Evolutionary conservation across 2,888 invertebrate species (phyloP), one percentile per base, ranked within the genome.

Genomic region (Aphodius sticticus): DNA sequence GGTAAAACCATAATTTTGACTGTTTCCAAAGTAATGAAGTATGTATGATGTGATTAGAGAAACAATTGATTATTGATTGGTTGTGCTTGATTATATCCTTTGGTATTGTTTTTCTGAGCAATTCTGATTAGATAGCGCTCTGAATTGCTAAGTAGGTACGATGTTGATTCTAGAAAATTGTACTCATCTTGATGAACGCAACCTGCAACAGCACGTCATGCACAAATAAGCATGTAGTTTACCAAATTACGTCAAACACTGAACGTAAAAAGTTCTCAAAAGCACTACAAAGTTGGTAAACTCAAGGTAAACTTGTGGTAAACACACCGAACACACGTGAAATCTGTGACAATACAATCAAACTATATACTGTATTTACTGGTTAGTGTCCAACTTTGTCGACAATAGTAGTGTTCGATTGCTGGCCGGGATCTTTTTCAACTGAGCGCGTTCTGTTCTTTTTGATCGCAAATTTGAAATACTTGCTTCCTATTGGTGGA

Each of bases 1-100:
- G 74, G 77, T 69, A 74, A 15, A 36, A 79, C 77, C 80, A 77
- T 76, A 37, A n/a, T 77, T 74, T 35, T 53, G 53, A 53, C 53
- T 53, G 53, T 53, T 53, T 53, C 53, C 53, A 2, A 53, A 53
- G 53, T 53, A 53, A 53, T 53, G 6, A 53, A 53, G 9, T 53
- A 12, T 2, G 53, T 9, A 53, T 53, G 53, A 53, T 53, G 26
- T 26, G 53, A 53, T 53, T 12, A 53, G 6, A 53, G 12, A 53
- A 53, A 53, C 53, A 53, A 53, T 12, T 53, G 53, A 53, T 53
- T 53, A 53, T 53, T 53, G 53, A 2, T 5, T 53, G 53, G 53
- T 53, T 53, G 12, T 53, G 7, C 53, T 53, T 53, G 53, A 53
- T 53, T 53, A 53, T 53, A 53, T 2, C 53, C 53, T 53, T 53